phyloP scores from a whole-genome alignment of 2,888 invertebrate genomes.

The Machimus rusticus region DNA sequence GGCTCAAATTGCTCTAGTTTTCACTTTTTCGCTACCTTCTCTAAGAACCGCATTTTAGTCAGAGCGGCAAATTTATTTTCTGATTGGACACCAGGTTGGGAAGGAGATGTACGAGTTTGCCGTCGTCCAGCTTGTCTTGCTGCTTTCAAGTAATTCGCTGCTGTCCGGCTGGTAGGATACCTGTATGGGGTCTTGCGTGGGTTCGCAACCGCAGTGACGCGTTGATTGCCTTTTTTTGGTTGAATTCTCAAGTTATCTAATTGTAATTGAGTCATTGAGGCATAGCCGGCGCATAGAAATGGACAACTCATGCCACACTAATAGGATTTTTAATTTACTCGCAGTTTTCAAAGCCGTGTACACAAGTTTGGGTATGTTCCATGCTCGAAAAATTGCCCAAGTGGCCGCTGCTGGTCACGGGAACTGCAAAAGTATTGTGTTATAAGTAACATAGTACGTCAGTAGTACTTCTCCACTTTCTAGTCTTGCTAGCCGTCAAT shows the following conservation, averaged over 20 bases:
- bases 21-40: slow-evolving; percentile 37
- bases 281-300: neutral
- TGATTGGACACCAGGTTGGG: slow-evolving; percentile 15
- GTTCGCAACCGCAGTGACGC: slow-evolving; percentile 25
- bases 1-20: slow-evolving; percentile 39
- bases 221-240: slow-evolving; percentile 14
- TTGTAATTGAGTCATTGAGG: slow-evolving; percentile 25
- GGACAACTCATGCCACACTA: neutral
- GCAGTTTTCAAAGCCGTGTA: neutral
- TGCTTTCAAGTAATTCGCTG: slow-evolving; percentile 1
- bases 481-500: slow-evolving; percentile 8
- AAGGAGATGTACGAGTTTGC: slow-evolving; percentile 36
- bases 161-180: slow-evolving; percentile 2
- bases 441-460: neutral
- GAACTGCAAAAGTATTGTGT: neutral
- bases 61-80: slow-evolving; percentile 25
- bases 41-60: slow-evolving; percentile 36
- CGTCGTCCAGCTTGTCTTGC: slow-evolving; percentile 1
- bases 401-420: neutral
- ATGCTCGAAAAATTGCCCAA: neutral
- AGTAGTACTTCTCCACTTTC: neutral
- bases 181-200: slow-evolving; percentile 19
- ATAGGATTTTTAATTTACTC: neutral
- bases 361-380: neutral
- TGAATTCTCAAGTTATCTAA: slow-evolving; percentile 18